Percentiles rank a stretch among this genome's conserved stretches.
Conservation (phyloP, 2,888 invertebrate genomes). For the Escarpia spicata region DNA sequence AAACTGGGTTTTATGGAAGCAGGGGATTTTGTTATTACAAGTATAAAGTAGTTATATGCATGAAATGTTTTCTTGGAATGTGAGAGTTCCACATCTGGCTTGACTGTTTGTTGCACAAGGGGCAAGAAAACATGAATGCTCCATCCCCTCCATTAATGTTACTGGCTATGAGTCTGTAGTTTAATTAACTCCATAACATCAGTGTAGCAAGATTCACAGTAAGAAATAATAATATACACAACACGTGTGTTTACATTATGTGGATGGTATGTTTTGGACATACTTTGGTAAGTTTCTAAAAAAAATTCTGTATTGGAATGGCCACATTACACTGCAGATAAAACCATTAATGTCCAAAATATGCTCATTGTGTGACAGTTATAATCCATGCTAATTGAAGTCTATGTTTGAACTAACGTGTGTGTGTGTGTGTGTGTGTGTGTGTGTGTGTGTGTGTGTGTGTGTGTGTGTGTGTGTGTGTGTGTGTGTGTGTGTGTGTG, state of each 20-base stretch:
- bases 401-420: background rate
- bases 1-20: no score
- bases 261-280: background rate
- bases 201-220: background rate
- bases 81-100: no score
- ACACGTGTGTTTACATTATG: background rate
- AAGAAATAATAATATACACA: background rate
- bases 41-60: no score
- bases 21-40: no score
- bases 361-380: background rate
- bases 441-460: background rate
- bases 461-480: background rate
- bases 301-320: background rate
- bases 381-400: background rate
- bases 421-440: no score
- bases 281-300: background rate
- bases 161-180: no score
- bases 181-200: no score
- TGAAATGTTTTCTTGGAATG: no score
- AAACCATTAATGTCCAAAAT: background rate
- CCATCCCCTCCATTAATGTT: no score
- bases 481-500: background rate
- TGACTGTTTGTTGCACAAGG: no score
- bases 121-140: no score
- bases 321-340: background rate